These are phyloP conservation scores for Perithous albicinctus DNA, from an alignment of 2,888 invertebrate genomes.

Conservation along the genomic window DNA sequence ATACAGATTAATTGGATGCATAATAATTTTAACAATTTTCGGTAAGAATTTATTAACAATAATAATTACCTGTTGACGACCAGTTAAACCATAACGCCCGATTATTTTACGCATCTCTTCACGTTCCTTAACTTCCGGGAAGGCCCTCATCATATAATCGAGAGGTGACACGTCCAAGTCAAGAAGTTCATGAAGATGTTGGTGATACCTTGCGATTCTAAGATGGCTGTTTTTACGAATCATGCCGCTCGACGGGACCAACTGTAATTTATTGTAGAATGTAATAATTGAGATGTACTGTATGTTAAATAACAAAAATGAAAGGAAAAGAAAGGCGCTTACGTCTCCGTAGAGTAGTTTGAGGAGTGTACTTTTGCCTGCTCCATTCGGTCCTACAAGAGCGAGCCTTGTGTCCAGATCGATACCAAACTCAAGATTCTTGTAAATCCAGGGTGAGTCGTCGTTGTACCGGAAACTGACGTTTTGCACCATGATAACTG, in stretches of 20 bases:
- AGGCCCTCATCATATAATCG: constrained; percentile 99
- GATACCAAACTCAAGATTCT: constrained; percentile 99
- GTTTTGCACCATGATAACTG: constrained; percentile 99
- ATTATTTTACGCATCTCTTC: constrained; percentile 99
- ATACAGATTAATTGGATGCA: too few relatives aligned
- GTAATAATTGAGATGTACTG: constrained; percentile 27
- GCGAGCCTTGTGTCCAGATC: constrained; percentile 98
- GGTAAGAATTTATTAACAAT: too few relatives aligned
- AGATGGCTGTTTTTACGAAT: constrained; percentile 99
- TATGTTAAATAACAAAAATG: neutral
- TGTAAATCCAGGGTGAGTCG: constrained; percentile 95
- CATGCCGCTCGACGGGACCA: constrained; percentile 97
- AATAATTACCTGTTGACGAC: constrained; percentile 95
- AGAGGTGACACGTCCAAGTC: constrained; percentile 97
- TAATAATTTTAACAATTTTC: too few relatives aligned
- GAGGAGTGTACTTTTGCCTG: constrained; percentile 98
- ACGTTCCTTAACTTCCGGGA: constrained; percentile 98
- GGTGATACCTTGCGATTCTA: constrained; percentile 98
- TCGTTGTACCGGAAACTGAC: constrained; percentile 98
- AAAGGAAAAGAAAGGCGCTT: constrained; percentile 79
- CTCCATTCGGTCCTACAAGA: constrained; percentile 98
- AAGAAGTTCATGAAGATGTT: constrained; percentile 98
- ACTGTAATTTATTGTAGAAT: constrained; percentile 84
- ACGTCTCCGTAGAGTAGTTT: constrained; percentile 98
- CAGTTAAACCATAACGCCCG: constrained; percentile 98